Evolutionary conservation across 1,140 invertebrate genomes (phyloP), one percentile per base, ranked within the genome.

Genomic region (Brachionus manjavacas): DNA sequence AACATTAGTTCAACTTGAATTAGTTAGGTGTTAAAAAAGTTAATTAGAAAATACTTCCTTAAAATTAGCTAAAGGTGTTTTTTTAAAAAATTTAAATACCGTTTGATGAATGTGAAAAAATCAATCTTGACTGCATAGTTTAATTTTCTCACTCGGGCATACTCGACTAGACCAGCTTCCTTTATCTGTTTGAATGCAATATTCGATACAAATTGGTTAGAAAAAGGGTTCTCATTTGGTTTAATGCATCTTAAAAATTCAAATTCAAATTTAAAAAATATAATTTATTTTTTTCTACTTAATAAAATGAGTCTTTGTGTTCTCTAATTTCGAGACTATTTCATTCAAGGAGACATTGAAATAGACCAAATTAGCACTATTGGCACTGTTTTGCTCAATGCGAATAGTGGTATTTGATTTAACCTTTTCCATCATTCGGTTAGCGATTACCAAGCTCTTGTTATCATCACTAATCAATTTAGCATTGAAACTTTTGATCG

Each of bases 81-180:
- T 35, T 35, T 35, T 35, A 7, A 35, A 35, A 35, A 35, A 35
- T 35, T 35, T 6, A 35, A 35, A 7, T 46, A 78, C 41, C 52
- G 12, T 81, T 81, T 60, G 9, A 41, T 43, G 16, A 81, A 81
- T 16, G 35, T 41, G 9, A 35, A 81, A 46, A 64, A 81, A 39
- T 81, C 79, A 60, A 81, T 81, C 25, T 81, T 81, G 85, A 93
- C 93, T 0, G 92, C 92, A 87, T 99, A 99, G 12, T 97, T 97
- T 46, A 96, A 96, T 87, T 96, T 91, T 85, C 97, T 92, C 86
- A 99, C 99, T 85, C 96, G 91, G 86, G 99, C 99, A 0, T 97
- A 99, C 90, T 99, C 97, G 96, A 99, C 98, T 96, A 99, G 99
- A 70, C 97, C 98, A 1, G 96, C 99, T 88, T 99, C 99, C 85